Conservation (phyloP, 2,797 vertebrate genomes). For the Sphenodon punctatus region DNA sequence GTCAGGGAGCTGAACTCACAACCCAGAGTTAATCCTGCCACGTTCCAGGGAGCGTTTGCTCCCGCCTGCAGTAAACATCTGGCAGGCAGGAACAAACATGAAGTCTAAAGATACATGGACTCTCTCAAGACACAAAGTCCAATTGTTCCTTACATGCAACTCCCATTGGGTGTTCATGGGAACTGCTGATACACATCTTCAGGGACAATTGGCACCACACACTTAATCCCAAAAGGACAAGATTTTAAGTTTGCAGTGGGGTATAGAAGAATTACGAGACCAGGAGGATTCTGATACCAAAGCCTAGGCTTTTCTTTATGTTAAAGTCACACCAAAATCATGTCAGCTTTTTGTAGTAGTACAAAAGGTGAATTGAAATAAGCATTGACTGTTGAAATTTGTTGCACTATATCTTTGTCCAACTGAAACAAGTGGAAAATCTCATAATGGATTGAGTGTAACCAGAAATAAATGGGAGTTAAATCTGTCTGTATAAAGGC, state of each 20-base stretch:
- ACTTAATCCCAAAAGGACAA: background rate
- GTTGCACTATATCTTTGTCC: no score
- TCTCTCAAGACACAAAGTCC: fast-evolving
- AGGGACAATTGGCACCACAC: background rate
- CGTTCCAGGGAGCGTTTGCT: no score
- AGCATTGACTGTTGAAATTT: no score
- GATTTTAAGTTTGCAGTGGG: no score
- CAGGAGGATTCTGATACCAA: background rate
- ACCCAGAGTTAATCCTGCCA: no score
- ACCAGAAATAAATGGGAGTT: no score
- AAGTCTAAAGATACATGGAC: background rate
- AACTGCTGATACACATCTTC: background rate
- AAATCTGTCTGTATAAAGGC: no score
- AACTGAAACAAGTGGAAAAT: no score
- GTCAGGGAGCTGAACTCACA: no score
- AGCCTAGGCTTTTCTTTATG: background rate
- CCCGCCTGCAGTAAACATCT: no score
- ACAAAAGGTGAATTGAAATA: background rate
- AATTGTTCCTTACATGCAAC: background rate
- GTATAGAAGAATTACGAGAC: background rate
- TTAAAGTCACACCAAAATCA: background rate
- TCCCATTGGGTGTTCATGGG: background rate
- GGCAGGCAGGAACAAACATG: no score
- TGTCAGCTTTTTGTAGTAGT: background rate
- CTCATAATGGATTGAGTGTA: no score